Conservation (phyloP, 2,797 vertebrate genomes). For the Agapornis canus region DNA sequence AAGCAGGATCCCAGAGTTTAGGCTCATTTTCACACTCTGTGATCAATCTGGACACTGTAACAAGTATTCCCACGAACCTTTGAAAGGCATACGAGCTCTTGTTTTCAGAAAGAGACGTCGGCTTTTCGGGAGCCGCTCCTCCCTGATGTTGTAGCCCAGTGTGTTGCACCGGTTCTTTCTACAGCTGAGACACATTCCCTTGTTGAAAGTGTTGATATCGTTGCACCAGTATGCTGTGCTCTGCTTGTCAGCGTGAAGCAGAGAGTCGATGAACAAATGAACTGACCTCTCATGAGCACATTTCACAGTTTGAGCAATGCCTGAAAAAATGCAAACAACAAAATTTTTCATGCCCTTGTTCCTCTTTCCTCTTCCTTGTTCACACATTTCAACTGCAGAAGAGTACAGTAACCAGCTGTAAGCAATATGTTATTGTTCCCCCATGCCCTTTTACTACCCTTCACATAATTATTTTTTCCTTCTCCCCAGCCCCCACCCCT, state of each 20-base stretch:
- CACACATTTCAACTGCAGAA: background rate
- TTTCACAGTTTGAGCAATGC: constrained; percentile 86
- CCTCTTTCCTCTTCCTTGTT: background rate
- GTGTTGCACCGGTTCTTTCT: constrained; percentile 88
- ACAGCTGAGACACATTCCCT: constrained; percentile 90
- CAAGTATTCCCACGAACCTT: constrained; percentile 80
- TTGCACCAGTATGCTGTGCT: constrained; percentile 89
- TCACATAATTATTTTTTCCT: background rate
- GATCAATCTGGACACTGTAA: background rate
- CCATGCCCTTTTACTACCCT: background rate
- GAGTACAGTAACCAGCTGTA: background rate
- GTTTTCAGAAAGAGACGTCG: constrained; percentile 88
- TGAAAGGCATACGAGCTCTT: constrained; percentile 86
- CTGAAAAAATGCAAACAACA: constrained; percentile 48
- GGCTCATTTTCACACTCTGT: background rate
- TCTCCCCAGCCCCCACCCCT: background rate
- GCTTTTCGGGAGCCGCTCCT: constrained; percentile 65
- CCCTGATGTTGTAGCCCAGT: constrained; percentile 85
- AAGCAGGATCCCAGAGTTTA: background rate
- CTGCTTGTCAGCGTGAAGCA: constrained; percentile 84
- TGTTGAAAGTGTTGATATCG: constrained; percentile 84
- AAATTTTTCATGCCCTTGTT: background rate
- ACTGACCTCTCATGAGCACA: constrained; percentile 93
- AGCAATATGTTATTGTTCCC: background rate
- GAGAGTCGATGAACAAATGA: constrained; percentile 92